Base-by-base conservation (phyloP, 2,797 vertebrate genomes). In the Salarias fasciatus region DNA sequence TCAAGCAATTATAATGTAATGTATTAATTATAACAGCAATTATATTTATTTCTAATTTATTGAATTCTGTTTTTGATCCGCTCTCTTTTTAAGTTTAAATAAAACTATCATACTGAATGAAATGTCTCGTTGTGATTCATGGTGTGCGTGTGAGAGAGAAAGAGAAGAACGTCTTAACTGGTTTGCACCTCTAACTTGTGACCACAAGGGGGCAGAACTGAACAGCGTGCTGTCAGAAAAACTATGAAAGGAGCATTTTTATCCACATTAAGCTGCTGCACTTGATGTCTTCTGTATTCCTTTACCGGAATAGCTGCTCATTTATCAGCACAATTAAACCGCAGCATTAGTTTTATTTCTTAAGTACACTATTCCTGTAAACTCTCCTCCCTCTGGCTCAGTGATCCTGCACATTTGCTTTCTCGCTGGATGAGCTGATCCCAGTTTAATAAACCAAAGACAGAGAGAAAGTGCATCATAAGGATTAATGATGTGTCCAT, bases 31-130 rank as follows among this genome's bases (percentile, higher is more conserved):
- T 91, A 84, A 91, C 88, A 90, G 83, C 88, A 80, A 90, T 95
- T 93, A 94, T 92, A 92, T 94, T 96, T 96, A 96, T 96, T 95
- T 94, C 92, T 93, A 94, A 96, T 96, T 97, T 97, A 96, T 96
- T 95, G 93, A 93, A 91, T 75, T 89, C 93, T 95, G 93, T 94
- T 95, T 95, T 95, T 95, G 86, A 94, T 94, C 92, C 91, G 94
- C 93, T 94, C 93, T 96, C 93, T 96, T 94, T 94, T 95, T 95
- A 94, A 95, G 92, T 95, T 94, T 93, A 95, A 96, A 95, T 94
- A 94, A 96, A 94, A 90, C 77, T 90, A 89, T 91, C 87, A 89
- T 91, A 88, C 88, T 82, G 78, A 79, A 72, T 6, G 6, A 35
- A 35, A 1, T 35, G 33, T 35, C 33, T 35, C 55, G 55, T 60